Evolutionary conservation across 2,888 invertebrate species (phyloP), one percentile per base, ranked within the genome.

Genomic region (Carterocephalus palaemon): DNA sequence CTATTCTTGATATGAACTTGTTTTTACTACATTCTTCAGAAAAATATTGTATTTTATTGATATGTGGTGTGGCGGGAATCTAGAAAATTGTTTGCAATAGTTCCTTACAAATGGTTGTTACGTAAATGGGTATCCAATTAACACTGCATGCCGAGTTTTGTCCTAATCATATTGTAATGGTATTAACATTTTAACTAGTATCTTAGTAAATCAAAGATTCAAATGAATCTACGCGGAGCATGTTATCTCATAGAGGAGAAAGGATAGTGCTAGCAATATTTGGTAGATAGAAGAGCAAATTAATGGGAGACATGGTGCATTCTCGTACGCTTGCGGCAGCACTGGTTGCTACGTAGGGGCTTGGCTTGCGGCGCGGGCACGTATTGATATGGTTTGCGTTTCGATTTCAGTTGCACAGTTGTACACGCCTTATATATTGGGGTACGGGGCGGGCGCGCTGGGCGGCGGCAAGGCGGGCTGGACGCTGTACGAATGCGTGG

Each of bases 401-500:
- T 78, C 71, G 72, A 73, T 85, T 86, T 86, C 86, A 86, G 86
- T 86, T 83, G 86, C 86, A 83, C 85, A 85, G 77, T 79, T 85
- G 74, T 86, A 84, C 84, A 80, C 84, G 69, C 86, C 86, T 81
- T 86, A 83, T 81, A 83, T 86, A 74, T 80, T 86, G 80, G 83
- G 84, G 80, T 86, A 86, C 69, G 84, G 85, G 62, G 68, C 78
- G 49, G 67, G 77, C 48, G 81, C 81, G 56, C 72, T 81, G 74
- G 72, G 80, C 72, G 67, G 79, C 74, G 73, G 75, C 62, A 84
- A 84, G 65, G 70, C 69, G 51, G 76, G 80, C 50, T 86, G 86
- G 86, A 84, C 86, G 41, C 72, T 86, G 57, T 89, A 89, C 69
- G 89, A 88, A 52, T 93, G 93, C 82, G 89, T 88, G 63, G 89